Base-by-base conservation (phyloP, 2,797 vertebrate species). In the Poecilia gillii region DNA sequence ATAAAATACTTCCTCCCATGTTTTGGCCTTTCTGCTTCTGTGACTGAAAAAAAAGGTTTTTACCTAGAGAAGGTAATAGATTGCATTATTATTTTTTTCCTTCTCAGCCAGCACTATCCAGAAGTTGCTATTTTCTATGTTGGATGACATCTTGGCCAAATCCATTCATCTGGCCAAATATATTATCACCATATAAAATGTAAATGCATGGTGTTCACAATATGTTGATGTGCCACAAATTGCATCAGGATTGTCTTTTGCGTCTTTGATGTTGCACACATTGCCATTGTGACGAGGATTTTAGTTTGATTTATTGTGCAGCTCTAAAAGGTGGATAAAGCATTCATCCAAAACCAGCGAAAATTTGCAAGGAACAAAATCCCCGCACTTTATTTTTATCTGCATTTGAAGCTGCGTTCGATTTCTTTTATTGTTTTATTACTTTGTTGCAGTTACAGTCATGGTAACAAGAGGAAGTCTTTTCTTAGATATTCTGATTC, bases 11-110 rank as follows among this genome's bases (percentile, higher is more conserved):
- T 0, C 28, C 23, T 59, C 3, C 45, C 45, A 53, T 0, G 28
- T 57, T 46, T 68, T 49, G 18, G 36, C 23, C 31, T 11, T 47
- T 13, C 28, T 25, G 41, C 41, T n/a, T 51, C 36, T 53, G 45
- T 46, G 33, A 45, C 45, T 73, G 36, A 46, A 33, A 76, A 79
- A 81, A 18, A 13, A 4, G 47, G 47, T 49, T 49, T 47, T 49
- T 20, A 49, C 47, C 47, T 49, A 6, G 13, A 59, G 31, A 33
- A 33, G 14, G 6, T 5, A 64, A 33, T 20, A 49, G 18, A 9
- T 66, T 31, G n/a, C 55, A 14, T 59, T 14, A 4, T 39, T 14
- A 12, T 39, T 18, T 66, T 36, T 18, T 23, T 23, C 8, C 36
- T 66, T 25, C 11, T 39, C 62, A 39, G 18, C 11, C 33, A 39